Conservation (phyloP, 92 coral and sea anemone genomes). For the Palythoa grandiflora region DNA sequence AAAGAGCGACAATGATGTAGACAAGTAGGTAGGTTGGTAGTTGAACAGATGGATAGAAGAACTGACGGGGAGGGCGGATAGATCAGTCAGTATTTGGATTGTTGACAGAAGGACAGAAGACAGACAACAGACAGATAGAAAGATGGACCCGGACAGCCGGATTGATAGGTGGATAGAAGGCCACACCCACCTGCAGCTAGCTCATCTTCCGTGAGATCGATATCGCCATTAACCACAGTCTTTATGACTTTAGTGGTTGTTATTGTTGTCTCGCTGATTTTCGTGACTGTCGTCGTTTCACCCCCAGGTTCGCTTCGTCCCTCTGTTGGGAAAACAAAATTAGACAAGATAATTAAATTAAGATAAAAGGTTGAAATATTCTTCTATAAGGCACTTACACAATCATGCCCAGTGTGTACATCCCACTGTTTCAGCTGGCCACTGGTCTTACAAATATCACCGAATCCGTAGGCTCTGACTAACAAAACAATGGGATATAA, state of each 20-base stretch:
- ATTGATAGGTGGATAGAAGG: neutral
- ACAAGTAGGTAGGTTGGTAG: neutral
- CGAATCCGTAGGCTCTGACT: no score
- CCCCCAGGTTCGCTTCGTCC: neutral
- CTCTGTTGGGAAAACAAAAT: neutral
- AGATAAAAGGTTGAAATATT: neutral
- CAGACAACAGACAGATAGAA: neutral
- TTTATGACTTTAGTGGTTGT: slow-evolving; percentile 23
- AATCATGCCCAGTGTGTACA: no score
- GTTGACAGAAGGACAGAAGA: neutral
- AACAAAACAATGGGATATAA: no score
- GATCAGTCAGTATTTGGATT: no score
- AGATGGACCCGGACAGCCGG: neutral
- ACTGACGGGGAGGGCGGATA: neutral
- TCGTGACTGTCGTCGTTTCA: neutral
- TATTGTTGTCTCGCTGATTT: slow-evolving; percentile 22
- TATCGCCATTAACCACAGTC: slow-evolving; percentile 6
- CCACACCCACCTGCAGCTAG: slow-evolving; percentile 30
- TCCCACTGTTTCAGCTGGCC: no score
- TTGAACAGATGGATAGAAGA: no score
- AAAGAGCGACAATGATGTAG: no score
- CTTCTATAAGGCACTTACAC: neutral
- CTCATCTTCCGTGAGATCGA: slow-evolving; percentile 3
- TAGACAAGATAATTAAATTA: neutral
- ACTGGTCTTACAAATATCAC: no score